phyloP scores from a whole-genome alignment of 2,113 vertebrate genomes.

The Lates calcarifer region DNA sequence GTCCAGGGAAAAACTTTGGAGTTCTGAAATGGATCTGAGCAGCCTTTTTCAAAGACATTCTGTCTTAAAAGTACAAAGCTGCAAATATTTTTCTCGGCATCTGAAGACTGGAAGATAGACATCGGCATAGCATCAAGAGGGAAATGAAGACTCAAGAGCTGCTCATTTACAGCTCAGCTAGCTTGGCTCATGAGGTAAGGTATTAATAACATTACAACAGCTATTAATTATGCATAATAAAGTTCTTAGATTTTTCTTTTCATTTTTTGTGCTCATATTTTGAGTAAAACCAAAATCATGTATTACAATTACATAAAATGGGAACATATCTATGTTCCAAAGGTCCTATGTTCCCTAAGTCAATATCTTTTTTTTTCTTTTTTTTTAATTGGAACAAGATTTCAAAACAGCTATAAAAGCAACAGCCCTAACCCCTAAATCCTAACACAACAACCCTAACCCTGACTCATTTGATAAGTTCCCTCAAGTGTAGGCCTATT shows the following conservation, averaged over 20 bases:
- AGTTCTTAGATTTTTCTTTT: neutral
- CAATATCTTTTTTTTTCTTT: no score
- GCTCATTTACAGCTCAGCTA: constrained; percentile 14
- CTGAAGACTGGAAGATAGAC: constrained; percentile 15
- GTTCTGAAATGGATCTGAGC: constrained; percentile 25
- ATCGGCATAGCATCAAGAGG: constrained; percentile 21
- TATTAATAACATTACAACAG: neutral
- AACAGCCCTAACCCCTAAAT: no score
- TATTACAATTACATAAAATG: neutral
- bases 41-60: constrained; percentile 38
- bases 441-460: no score
- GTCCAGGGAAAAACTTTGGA: constrained; percentile 28
- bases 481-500: no score
- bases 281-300: neutral
- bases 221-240: neutral
- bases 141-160: neutral
- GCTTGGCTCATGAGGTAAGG: neutral
- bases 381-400: no score
- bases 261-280: neutral
- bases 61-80: constrained; percentile 45
- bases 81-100: neutral
- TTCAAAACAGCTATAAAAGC: no score
- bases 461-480: no score
- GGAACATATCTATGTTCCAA: no score
- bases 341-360: no score